These are phyloP conservation scores for Sapajus apella DNA, from an alignment of 2,113 vertebrate genomes.

Conservation along the genomic window DNA sequence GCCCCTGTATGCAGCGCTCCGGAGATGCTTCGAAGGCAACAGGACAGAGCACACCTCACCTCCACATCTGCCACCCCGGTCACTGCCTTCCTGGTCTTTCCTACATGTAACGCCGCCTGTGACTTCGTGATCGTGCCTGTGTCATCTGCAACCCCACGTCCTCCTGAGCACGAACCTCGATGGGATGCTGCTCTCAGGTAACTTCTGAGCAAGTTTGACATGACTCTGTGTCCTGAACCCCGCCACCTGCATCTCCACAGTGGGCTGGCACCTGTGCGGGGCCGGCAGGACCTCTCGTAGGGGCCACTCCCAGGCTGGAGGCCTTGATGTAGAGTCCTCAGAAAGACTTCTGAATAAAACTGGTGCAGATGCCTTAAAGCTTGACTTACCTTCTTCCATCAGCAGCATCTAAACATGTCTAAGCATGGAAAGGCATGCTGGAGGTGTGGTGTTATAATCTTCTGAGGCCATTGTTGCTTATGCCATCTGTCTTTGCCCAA, in stretches of 20 bases:
- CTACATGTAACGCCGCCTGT: accelerated
- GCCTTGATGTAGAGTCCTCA: background rate
- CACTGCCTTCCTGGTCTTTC: background rate
- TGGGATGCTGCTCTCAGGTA: background rate
- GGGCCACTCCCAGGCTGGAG: background rate
- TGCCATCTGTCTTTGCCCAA: background rate
- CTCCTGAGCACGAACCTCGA: background rate
- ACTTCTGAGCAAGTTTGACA: background rate
- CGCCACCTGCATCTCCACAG: background rate
- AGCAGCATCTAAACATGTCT: background rate
- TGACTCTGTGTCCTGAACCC: background rate
- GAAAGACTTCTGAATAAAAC: background rate
- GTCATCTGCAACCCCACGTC: background rate
- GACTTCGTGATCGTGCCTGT: background rate
- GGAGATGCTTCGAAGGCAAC: background rate
- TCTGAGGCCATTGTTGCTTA: background rate
- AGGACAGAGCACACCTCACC: background rate
- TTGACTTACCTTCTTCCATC: background rate
- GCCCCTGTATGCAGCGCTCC: background rate
- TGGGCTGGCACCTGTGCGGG: too few species aligned
- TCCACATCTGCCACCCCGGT: background rate
- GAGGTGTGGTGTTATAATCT: background rate
- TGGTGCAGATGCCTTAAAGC: background rate
- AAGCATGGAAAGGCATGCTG: background rate
- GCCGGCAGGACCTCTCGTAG: background rate